Evolutionary conservation across 2,888 invertebrate genomes (phyloP).

Genomic region (Fabriciana adippe): DNA sequence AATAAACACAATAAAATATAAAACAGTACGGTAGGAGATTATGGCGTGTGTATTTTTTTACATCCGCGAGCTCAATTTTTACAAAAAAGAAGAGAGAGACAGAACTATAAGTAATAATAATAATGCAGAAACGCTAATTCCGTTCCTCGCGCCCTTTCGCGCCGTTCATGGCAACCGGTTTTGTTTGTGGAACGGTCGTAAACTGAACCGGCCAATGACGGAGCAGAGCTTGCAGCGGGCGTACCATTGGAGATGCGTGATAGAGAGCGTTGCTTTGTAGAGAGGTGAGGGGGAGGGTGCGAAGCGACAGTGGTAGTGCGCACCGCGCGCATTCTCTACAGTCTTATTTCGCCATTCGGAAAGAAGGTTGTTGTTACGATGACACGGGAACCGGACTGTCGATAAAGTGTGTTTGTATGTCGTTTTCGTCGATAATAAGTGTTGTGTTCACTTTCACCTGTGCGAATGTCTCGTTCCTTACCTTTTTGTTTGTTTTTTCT

Average conservation of each 20-base stretch:
- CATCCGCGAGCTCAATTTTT: background rate
- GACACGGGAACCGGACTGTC: constrained; percentile 77
- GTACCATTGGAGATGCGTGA: constrained; percentile 72
- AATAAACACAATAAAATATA: constrained; percentile 12
- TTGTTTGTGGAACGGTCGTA: constrained; percentile 76
- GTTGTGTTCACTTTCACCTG: constrained; percentile 82
- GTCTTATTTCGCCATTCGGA: constrained; percentile 77
- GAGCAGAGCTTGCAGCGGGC: constrained; percentile 58
- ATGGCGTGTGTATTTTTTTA: constrained; percentile 4
- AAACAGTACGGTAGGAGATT: constrained; percentile 2
- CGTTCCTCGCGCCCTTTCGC: constrained; percentile 77
- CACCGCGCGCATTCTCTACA: constrained; percentile 60
- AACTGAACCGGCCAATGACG: constrained; percentile 66
- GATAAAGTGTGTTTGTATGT: constrained; percentile 83
- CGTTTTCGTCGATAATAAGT: constrained; percentile 81
- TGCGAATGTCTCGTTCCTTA: constrained; percentile 81
- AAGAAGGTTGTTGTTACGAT: constrained; percentile 79
- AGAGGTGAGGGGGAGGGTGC: constrained; percentile 52
- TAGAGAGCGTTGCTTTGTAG: constrained; percentile 57
- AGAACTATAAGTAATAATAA: constrained; percentile 63
- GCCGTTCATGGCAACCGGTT: constrained; percentile 77
- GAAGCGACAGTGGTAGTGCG: constrained; percentile 58
- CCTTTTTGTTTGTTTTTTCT: constrained; percentile 77
- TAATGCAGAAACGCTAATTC: constrained; percentile 60
- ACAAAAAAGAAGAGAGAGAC: constrained; percentile 51